phyloP scores from a whole-genome alignment of 2,888 invertebrate genomes.

The Hymenopus coronatus region DNA sequence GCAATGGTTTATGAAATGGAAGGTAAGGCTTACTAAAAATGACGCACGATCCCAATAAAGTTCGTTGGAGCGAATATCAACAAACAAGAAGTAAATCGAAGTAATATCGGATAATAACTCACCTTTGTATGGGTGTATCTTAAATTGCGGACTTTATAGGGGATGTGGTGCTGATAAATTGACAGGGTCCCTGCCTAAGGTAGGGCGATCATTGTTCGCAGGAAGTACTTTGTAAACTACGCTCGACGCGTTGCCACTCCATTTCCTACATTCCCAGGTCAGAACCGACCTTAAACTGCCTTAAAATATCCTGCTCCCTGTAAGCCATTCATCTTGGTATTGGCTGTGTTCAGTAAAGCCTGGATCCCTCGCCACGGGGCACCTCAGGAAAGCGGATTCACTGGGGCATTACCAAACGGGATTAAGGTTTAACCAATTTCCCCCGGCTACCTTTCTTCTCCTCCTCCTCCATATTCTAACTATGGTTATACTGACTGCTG shows the following conservation, averaged over 20 bases:
- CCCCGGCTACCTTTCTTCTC: background rate
- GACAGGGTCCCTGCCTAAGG: background rate
- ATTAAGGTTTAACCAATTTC: slow-evolving; percentile 29
- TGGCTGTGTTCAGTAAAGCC: background rate
- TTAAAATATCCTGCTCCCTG: slow-evolving; percentile 1
- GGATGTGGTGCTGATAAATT: background rate
- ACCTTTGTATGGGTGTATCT: background rate
- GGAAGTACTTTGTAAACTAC: background rate
- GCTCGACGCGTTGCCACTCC: background rate
- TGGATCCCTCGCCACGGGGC: slow-evolving; percentile 7
- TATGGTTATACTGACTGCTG: background rate
- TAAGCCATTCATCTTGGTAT: slow-evolving; percentile 8
- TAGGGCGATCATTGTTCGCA: background rate
- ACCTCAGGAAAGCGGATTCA: slow-evolving; percentile 16
- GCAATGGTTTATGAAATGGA: background rate
- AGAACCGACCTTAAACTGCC: background rate
- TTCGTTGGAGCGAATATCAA: background rate
- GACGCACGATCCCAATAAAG: background rate
- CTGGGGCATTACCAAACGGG: slow-evolving; percentile 25
- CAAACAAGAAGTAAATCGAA: background rate
- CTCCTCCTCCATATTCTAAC: background rate
- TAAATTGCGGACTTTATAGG: background rate
- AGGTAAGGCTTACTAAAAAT: background rate
- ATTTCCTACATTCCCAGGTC: background rate
- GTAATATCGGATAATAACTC: background rate